A percentile compares a stretch with the other conserved stretches of the same genome.
Evolutionary conservation across 2,113 vertebrate species (phyloP).

Genomic region (Trinectes maculatus): DNA sequence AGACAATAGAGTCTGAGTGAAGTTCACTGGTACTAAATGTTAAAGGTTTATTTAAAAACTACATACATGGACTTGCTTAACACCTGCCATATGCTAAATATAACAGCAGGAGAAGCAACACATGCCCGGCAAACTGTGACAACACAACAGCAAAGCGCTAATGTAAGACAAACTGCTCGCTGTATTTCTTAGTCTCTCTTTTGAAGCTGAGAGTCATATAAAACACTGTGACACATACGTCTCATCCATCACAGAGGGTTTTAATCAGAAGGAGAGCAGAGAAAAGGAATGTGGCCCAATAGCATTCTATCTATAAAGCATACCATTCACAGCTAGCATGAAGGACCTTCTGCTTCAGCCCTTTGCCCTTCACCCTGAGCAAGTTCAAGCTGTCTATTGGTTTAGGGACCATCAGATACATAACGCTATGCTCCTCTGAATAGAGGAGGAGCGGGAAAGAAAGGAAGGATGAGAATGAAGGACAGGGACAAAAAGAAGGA

Average conservation of each 20-base stretch:
- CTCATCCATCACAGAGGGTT: too few relatives aligned
- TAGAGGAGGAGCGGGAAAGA: constrained; percentile 74
- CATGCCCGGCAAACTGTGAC: not conserved
- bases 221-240: too few relatives aligned
- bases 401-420: constrained; percentile 93
- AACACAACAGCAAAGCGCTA: too few relatives aligned
- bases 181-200: too few relatives aligned
- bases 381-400: constrained; percentile 91
- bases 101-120: not conserved
- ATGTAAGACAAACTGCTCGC: too few relatives aligned
- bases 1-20: too few relatives aligned
- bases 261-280: not conserved
- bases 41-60: not conserved
- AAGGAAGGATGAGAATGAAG: constrained; percentile 21
- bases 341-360: constrained; percentile 90
- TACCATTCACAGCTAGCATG: constrained; percentile 90
- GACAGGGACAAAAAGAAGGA: not conserved
- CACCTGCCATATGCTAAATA: not conserved
- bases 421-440: constrained; percentile 91
- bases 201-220: too few relatives aligned
- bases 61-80: not conserved
- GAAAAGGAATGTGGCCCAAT: not conserved
- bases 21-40: not conserved
- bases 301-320: constrained; percentile 4
- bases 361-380: constrained; percentile 91